Base-by-base conservation (phyloP, 1,140 invertebrate genomes). In the Epicauta chinensis region DNA sequence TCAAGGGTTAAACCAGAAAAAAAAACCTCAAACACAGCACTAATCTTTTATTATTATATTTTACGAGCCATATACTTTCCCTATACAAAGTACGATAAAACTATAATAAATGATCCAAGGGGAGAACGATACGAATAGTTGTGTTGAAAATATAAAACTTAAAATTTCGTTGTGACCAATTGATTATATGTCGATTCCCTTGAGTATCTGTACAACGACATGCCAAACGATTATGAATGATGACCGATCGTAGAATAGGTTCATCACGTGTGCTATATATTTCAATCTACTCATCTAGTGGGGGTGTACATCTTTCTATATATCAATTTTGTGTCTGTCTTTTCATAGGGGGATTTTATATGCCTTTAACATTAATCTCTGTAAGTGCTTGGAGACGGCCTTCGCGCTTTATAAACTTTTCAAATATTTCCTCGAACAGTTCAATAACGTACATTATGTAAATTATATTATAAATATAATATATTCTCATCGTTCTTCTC, bases 281-380 rank as follows among this genome's bases (percentile, higher is more conserved):
- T 55, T 63, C 61, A 63, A 63, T 63, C 61, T 59, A 56, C 50
- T 23, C 23, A 5, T 23, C n/a, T n/a, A n/a, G n/a, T n/a, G n/a
- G n/a, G n/a, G n/a, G n/a, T 23, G 51, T 51, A 43, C 54, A 45
- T 51, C 45, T 61, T 58, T 58, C 60, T 55, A 63, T 63, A 63
- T 63, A 63, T 63, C 61, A 63, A 61, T 63, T 63, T 63, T 23
- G 23, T n/a, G 56, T 63, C 59, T 55, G 53, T 60, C 58, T 59
- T 57, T 56, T 50, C 39, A 30, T 32, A 45, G 56, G 23, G 4
- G 23, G 23, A 3, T 23, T 3, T 60, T 61, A 58, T 58, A 58
- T 56, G 50, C 53, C 50, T 58, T 41, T 40, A 23, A 59, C 61
- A 63, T 63, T 63, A 61, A 63, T 63, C 61, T 63, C 56, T 59